Evolutionary conservation across 2,113 vertebrate genomes (phyloP).

Genomic region (Andinoacara biseriatus): DNA sequence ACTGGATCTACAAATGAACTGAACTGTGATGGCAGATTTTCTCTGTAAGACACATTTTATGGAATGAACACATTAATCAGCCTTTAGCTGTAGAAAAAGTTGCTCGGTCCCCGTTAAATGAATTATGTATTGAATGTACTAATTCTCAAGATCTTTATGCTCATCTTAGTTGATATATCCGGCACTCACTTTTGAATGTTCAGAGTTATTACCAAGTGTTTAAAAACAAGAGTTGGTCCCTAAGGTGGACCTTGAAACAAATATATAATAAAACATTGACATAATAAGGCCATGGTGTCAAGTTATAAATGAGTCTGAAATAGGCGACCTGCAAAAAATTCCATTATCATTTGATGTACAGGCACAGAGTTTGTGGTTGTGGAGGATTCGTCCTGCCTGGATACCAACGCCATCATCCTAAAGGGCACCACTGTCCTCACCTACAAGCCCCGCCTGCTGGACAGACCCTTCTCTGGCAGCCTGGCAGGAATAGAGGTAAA

Average conservation of each 20-base stretch:
- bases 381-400: constrained; percentile 90
- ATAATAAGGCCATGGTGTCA: not conserved
- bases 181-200: not conserved
- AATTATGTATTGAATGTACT: not conserved
- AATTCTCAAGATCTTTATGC: not conserved
- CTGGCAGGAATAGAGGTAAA: constrained; percentile 94
- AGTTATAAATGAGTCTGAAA: too few species aligned
- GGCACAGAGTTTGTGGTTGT: constrained; percentile 98
- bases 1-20: not conserved
- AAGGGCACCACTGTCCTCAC: constrained; percentile 98
- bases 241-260: not conserved
- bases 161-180: not conserved
- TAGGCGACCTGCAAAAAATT: not conserved
- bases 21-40: not conserved
- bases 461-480: constrained; percentile 95
- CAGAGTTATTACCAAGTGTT: not conserved
- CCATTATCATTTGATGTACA: constrained; percentile 52
- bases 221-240: not conserved
- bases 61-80: too few species aligned
- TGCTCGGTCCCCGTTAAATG: not conserved
- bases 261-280: not conserved
- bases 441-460: constrained; percentile 92
- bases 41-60: not conserved
- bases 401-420: constrained; percentile 93
- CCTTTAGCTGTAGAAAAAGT: not conserved